Evolutionary conservation across 2,888 invertebrate species (phyloP), one percentile per base, ranked within the genome.

Genomic region (Antheraea assamensis): DNA sequence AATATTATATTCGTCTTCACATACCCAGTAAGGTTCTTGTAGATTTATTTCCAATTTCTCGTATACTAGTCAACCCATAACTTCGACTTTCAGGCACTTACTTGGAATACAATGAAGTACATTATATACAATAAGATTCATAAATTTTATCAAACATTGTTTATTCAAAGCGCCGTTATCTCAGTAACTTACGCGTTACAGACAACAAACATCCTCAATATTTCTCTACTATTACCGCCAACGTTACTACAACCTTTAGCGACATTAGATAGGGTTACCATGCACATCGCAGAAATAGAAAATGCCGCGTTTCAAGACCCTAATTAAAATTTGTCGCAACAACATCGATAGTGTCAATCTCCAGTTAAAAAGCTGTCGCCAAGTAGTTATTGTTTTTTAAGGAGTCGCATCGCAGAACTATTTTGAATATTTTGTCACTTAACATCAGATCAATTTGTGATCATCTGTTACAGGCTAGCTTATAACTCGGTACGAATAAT

Each of bases 81-180:
- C 27, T 61, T 61, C 27, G 27, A 61, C 27, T 27, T 27, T 61
- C 27, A 61, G 3, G 3, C 42, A 7, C 10, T 13, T 42, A 42
- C 42, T 21, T 55, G 8, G 8, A 55, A 58, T 58, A 24, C 19
- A 27, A 61, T 61, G 17, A 10, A 64, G 5, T 30, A 30, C 30
- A 21, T 21, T 64, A 64, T 58, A 35, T n/a, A 68, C 68, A 68
- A 68, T 35, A 68, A 35, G 68, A 7, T 68, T n/a, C 52, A 71
- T 74, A 30, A 71, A 71, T 72, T 73, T 71, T 74, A 75, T 74
- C 72, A 75, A 61, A 72, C 35, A 27, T 30, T 73, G 72, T 73
- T 71, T 71, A 55, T 64, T 70, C 70, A 70, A 52, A 70, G 49
- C 30, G 27, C 75, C 72, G 64, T 73, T 72, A 72, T 73, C 17